Base-by-base conservation (phyloP, 1,140 invertebrate genomes). In the Trichonephila clavata region DNA sequence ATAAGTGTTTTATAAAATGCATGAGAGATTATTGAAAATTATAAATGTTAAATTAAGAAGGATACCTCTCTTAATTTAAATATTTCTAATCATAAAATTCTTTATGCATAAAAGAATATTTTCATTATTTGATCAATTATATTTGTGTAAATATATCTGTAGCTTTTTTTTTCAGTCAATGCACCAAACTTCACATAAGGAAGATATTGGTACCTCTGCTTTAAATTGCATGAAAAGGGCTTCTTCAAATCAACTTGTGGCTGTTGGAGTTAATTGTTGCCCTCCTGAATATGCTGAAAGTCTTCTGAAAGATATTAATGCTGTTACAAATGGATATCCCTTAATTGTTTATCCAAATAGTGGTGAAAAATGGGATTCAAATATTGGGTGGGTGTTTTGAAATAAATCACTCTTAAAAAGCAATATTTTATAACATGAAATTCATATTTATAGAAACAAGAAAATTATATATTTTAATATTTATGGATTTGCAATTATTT, bases 231-330 rank as follows among this genome's bases (percentile, higher is more conserved):
- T 93, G 20, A 98, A 97, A 96, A 96, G 96, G 92, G 95, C 95
- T 43, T 97, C 96, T 94, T 96, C 97, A 5, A 96, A 97, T 24
- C 97, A 98, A 95, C 96, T 98, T 61, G 96, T 97, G 61, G 98
- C 97, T 4, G 96, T 99, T 83, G 98, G 98, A 1, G 97, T 98
- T 0, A 99, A 99, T 95, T 99, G 98, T 95, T 96, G 98, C 1
- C 96, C 97, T 86, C 97, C 98, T 3, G 95, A 96, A 43, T 95
- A 96, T 94, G 96, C 98, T 5, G 95, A 95, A 0, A 95, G 96
- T 1, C 95, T 98, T 2, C 95, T 98, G 24, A 95, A 95, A 86
- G 95, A 95, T 63, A 95, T 97, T 60, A 96, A 96, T 87, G 95
- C 95, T 63, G 94, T 96, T 80, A 95, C 96, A 39, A 94, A 94